These are phyloP conservation scores for Caenorhabditis sp. DNA, from an alignment of 2,888 invertebrate species.

Conservation along the genomic window DNA sequence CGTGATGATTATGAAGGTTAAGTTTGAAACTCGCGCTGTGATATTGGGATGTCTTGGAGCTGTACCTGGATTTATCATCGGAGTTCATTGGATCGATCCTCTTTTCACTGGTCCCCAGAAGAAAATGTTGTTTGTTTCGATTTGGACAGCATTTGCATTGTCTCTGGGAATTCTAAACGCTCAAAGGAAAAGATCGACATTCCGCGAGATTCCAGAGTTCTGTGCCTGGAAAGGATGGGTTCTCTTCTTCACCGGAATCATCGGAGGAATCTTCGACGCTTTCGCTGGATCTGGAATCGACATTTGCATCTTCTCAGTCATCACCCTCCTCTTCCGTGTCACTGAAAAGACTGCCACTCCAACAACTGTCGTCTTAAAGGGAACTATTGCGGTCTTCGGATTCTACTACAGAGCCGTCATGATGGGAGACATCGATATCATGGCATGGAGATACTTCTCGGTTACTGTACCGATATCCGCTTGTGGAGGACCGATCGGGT, in stretches of 20 bases:
- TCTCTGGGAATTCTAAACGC: conserved; percentile 82
- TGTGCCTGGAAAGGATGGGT: conserved; percentile 78
- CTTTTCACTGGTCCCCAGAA: conserved; percentile 79
- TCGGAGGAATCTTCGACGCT: conserved; percentile 82
- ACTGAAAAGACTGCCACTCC: conserved; percentile 83
- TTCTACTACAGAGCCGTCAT: conserved; percentile 80
- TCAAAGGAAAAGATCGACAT: conserved; percentile 77
- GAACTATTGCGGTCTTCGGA: conserved; percentile 77
- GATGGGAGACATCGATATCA: conserved; percentile 74
- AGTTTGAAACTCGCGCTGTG: conserved; percentile 80
- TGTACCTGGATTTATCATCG: conserved; percentile 81
- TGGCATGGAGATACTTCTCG: conserved; percentile 78
- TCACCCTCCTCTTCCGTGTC: conserved; percentile 80
- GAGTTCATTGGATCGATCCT: conserved; percentile 81
- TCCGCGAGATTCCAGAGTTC: conserved; percentile 77
- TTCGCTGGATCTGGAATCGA: conserved; percentile 83
- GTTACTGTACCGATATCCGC: conserved; percentile 74
- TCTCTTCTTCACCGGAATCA: conserved; percentile 81
- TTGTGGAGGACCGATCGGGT: conserved; percentile 77
- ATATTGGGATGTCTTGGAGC: conserved; percentile 79
- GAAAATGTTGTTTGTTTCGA: conserved; percentile 83
- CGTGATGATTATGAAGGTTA: conserved; percentile 82
- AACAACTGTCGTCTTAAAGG: conserved; percentile 83
- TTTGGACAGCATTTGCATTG: conserved; percentile 83
- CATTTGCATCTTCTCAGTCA: conserved; percentile 82